Base-by-base conservation (phyloP, 2,113 vertebrate genomes). In the Ascaphus truei region DNA sequence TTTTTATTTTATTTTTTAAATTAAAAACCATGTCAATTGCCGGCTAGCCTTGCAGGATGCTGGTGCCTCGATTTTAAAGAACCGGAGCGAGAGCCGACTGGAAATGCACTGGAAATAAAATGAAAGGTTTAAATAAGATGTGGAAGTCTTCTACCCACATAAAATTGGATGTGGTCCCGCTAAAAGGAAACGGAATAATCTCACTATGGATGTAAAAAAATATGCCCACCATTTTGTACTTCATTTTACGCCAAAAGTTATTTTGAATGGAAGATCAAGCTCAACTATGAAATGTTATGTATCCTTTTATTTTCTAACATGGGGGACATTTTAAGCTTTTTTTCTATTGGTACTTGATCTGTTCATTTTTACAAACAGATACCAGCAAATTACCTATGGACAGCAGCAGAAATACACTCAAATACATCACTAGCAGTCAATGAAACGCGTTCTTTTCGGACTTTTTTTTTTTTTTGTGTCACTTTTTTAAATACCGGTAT, bases 361-460 rank as follows among this genome's bases (percentile, higher is more conserved):
- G 83, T 89, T 87, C 89, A 84, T 92, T 92, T 92, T 88, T 90
- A 90, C 85, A 85, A 86, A 90, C 85, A 85, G 86, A 88, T 90
- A 91, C 89, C 89, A 91, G 89, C 89, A 91, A 92, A 90, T 88
- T 87, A 87, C 89, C 84, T 88, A 89, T 88, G 90, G 85, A 89
- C 87, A 89, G 89, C 87, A 89, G 89, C 87, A 88, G 89, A 87
- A 89, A 74, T 81, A 83, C 7, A n/a, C 45, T 25, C 34, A 29
- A n/a, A n/a, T 56, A 27, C 55, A 50, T 50, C 65, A 22, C 6
- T 39, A 6, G 16, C 45, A 31, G 67, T 37, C 29, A 58, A 26
- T 39, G 34, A 7, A 45, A 18, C 1, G 10, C 18, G n/a, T 12
- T 68, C 47, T 71, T 20, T 51, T 37, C 30, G 20, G 26, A 25